Evolutionary conservation across 2,888 invertebrate genomes (phyloP), one percentile per base, ranked within the genome.

Genomic region (Melanotus villosus): DNA sequence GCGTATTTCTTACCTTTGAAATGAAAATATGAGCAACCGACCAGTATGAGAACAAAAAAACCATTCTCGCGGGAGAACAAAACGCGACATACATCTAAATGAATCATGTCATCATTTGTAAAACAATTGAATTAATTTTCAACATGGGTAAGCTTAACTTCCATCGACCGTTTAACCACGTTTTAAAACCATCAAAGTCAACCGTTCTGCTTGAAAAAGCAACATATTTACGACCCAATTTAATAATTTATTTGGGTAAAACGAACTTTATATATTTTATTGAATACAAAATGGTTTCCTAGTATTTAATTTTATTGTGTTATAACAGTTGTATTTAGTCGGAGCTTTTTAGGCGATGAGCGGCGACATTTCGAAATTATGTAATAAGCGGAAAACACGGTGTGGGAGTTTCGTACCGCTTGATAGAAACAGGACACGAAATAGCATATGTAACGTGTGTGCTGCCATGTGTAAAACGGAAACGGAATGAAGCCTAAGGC

Each of bases 81-180:
- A 52, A 59, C 59, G 63, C 63, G 58, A 71, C 67, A 71, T 71
- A 65, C 76, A 77, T 77, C 75, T 76, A 77, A 82, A 82, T 82
- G 82, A 83, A 82, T 83, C 83, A 80, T 83, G 82, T 82, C 82
- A 77, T 79, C 80, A 80, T 83, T 83, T 81, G 83, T 83, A 81
- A 83, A 80, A 84, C 84, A 84, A 84, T 84, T 83, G 84, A 84
- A 84, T 84, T 84, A 84, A 84, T 84, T 84, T 84, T 83, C 83
- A 76, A 84, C 84, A 84, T 83, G 84, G 83, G 77, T 83, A 82
- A 80, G 80, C 80, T 77, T 78, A 75, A 77, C 77, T 78, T 80
- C 75, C 77, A 79, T 73, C 75, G 75, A 80, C 80, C 81, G 81
- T 81, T 81, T 81, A 81, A 77, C 78, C 75, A 77, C 77, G 76